Evolutionary conservation across 2,113 vertebrate genomes (phyloP), one percentile per base, ranked within the genome.

Genomic region (Columbina picui): DNA sequence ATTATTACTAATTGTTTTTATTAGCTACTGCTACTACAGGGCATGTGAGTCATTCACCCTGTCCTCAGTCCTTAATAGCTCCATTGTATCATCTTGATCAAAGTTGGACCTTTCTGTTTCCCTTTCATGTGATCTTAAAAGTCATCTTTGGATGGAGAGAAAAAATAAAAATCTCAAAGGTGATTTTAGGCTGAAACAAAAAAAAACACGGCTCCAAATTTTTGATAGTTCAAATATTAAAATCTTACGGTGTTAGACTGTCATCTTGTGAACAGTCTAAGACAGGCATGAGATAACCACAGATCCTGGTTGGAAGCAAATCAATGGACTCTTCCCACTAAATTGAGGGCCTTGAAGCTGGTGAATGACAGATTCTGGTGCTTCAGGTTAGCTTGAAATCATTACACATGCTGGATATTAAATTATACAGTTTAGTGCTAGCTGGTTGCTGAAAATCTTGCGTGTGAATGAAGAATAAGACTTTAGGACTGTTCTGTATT

Each of bases 1-100:
- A 91, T 88, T 92, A 71, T 89, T 93, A 96, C 89, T 95, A 95
- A 87, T 96, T 87, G 84, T 78, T 95, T 94, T 87, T 87, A 89
- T 94, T 95, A 92, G 91, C 71, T 94, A 41, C 89, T 4, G 14
- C 91, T 87, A 93, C 91, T 93, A n/a, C 57, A 91, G 77, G 77
- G 53, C 91, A 64, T 78, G 57, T 91, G 91, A 88, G 57, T 95
- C 87, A 91, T 39, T 79, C 38, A 65, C 47, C 25, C 71, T 29
- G 27, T 57, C 43, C 38, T 36, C 45, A 91, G 43, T 45, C 61
- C 13, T 93, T 93, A 95, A 91, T 71, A 82, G 53, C 65, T 78
- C 95, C 94, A 86, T 95, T 97, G 94, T 94, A 81, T 88, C 95
- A 87, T 21, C 27, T 8, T 16, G 47, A 94, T 97, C 92, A 95